Percentiles rank a stretch among this genome's conserved stretches.
These are phyloP conservation scores for Pterostichus niger DNA, from an alignment of 2,888 invertebrate species.

Conservation along the genomic window DNA sequence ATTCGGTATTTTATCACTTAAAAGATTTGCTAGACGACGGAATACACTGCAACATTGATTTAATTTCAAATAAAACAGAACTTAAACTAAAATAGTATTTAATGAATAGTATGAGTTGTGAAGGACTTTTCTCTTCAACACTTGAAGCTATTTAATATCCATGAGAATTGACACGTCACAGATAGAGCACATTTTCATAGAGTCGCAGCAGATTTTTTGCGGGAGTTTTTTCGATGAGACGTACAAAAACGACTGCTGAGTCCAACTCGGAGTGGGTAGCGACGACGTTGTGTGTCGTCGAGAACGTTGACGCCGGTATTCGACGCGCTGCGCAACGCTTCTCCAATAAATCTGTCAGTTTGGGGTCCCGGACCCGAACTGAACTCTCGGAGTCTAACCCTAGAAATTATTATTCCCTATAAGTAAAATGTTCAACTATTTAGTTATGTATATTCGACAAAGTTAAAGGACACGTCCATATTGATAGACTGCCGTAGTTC, in stretches of 20 bases:
- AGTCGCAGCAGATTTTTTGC: slow-evolving; percentile 29
- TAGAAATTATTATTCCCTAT: too few species aligned
- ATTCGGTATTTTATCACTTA: too few species aligned
- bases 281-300: slow-evolving; percentile 30
- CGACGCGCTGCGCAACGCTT: slow-evolving; percentile 17
- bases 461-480: too few species aligned
- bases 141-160: neutral
- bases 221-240: slow-evolving; percentile 15
- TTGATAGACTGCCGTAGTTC: too few species aligned
- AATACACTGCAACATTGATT: too few species aligned
- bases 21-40: too few species aligned
- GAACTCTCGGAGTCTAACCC: neutral
- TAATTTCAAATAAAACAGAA: too few species aligned
- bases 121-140: too few species aligned
- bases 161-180: slow-evolving; percentile 40
- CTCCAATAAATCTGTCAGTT: slow-evolving; percentile 34
- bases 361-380: neutral
- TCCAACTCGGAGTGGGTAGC: slow-evolving; percentile 25
- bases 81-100: too few species aligned
- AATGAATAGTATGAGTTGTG: too few species aligned
- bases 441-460: too few species aligned
- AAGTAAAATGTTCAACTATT: too few species aligned
- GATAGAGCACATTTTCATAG: slow-evolving; percentile 44
- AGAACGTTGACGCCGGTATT: slow-evolving; percentile 40
- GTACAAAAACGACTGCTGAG: slow-evolving; percentile 22